A percentile compares a stretch with the other conserved stretches of the same genome.
Conservation (phyloP, 2,797 vertebrate genomes). For the Bovichtus variegatus region DNA sequence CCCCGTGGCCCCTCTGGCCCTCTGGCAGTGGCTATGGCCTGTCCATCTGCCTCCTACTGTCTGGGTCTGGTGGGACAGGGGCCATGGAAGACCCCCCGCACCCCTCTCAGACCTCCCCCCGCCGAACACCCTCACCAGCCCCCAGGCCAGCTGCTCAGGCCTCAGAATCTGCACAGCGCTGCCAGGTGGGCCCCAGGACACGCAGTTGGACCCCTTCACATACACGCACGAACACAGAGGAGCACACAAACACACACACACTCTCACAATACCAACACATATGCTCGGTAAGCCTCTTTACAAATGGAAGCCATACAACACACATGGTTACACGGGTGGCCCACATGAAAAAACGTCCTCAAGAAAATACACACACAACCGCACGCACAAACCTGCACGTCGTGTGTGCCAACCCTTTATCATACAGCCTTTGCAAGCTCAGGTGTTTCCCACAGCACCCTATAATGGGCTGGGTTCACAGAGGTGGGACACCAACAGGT, state of each 20-base stretch:
- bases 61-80: conserved; percentile 76
- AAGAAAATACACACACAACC: background rate
- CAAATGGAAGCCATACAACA: conserved; percentile 73
- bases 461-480: conserved; percentile 69
- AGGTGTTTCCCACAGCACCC: conserved; percentile 70
- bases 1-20: conserved; percentile 76
- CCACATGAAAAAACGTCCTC: conserved; percentile 49
- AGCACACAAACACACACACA: conserved; percentile 53
- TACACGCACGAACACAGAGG: conserved; percentile 40
- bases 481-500: conserved; percentile 81
- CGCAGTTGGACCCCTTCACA: conserved; percentile 61
- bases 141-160: conserved; percentile 81
- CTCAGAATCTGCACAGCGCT: conserved; percentile 72
- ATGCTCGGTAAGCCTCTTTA: conserved; percentile 77
- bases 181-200: conserved; percentile 81
- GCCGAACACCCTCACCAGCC: conserved; percentile 62
- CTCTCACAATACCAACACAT: conserved; percentile 74
- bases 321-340: conserved; percentile 72
- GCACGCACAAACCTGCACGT: conserved; percentile 20
- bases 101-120: conserved; percentile 46
- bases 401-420: conserved; percentile 56
- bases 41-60: conserved; percentile 87
- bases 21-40: conserved; percentile 81
- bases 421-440: conserved; percentile 64
- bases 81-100: conserved; percentile 69